A percentile compares a stretch with the other conserved stretches of the same genome.
phyloP scores from a whole-genome alignment of 1,140 invertebrate species.

The Bombus waltoni region DNA sequence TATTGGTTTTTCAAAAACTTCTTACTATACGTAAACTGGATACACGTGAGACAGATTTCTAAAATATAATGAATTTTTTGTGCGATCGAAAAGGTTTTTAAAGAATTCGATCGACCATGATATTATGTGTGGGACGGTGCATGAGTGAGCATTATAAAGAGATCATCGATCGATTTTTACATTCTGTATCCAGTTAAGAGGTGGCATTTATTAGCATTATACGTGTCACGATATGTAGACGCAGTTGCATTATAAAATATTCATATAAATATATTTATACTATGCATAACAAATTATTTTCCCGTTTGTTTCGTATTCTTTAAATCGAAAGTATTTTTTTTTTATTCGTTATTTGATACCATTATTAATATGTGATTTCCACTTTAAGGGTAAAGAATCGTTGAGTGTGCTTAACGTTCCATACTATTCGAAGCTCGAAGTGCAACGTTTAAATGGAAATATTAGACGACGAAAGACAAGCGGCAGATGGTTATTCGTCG shows the following conservation, averaged over 20 bases:
- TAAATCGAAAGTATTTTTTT: neutral
- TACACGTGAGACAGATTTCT: neutral
- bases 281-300: slow-evolving; percentile 34
- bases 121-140: too few relatives aligned
- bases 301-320: neutral
- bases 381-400: neutral
- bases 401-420: slow-evolving; percentile 2
- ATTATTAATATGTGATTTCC: neutral
- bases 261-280: slow-evolving; percentile 69
- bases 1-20: slow-evolving; percentile 6
- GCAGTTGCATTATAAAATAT: slow-evolving; percentile 55
- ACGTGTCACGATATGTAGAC: slow-evolving; percentile 60
- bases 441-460: slow-evolving; percentile 79
- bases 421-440: slow-evolving; percentile 15
- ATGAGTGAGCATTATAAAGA: slow-evolving; percentile 24
- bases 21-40: slow-evolving; percentile 2
- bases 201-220: slow-evolving; percentile 63
- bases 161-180: slow-evolving; percentile 42
- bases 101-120: neutral
- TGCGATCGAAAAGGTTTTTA: neutral
- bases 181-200: slow-evolving; percentile 37
- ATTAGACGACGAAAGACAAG: slow-evolving; percentile 68
- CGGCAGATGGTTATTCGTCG: slow-evolving; percentile 79
- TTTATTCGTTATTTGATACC: neutral
- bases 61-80: neutral